A percentile compares a stretch with the other conserved stretches of the same genome.
Conservation (phyloP, 2,797 vertebrate genomes). For the Pseudotriccus pelzelni region DNA sequence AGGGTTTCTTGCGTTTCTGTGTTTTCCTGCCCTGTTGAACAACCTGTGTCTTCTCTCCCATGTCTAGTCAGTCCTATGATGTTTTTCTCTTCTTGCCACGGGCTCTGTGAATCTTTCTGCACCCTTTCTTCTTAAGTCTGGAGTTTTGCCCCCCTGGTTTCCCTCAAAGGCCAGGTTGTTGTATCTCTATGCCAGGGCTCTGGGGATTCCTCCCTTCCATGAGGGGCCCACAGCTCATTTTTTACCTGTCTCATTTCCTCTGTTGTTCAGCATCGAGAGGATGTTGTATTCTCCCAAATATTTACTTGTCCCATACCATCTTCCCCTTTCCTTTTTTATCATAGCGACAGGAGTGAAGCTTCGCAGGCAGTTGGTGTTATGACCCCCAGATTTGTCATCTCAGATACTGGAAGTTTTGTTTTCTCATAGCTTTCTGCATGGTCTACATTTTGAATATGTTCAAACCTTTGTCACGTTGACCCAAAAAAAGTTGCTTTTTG, state of each 20-base stretch:
- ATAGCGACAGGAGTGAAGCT: neutral
- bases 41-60: neutral
- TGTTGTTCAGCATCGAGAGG: neutral
- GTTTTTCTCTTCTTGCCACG: fast-evolving
- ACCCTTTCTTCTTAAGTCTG: neutral
- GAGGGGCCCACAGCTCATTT: neutral
- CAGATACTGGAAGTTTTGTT: neutral
- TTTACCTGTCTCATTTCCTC: neutral
- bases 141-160: neutral
- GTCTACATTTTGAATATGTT: neutral
- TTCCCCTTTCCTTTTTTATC: neutral
- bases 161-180: neutral
- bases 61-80: neutral
- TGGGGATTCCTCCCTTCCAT: neutral
- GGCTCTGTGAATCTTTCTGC: neutral
- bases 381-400: neutral
- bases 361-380: neutral
- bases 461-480: neutral
- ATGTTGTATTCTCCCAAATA: neutral
- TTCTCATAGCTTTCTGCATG: neutral
- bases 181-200: neutral
- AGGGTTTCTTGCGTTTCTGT: fast-evolving
- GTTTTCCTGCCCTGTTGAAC: neutral
- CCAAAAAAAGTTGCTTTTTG: neutral
- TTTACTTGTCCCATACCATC: neutral